Base-by-base conservation (phyloP, 2,888 invertebrate species). In the Fragum whitleyi region DNA sequence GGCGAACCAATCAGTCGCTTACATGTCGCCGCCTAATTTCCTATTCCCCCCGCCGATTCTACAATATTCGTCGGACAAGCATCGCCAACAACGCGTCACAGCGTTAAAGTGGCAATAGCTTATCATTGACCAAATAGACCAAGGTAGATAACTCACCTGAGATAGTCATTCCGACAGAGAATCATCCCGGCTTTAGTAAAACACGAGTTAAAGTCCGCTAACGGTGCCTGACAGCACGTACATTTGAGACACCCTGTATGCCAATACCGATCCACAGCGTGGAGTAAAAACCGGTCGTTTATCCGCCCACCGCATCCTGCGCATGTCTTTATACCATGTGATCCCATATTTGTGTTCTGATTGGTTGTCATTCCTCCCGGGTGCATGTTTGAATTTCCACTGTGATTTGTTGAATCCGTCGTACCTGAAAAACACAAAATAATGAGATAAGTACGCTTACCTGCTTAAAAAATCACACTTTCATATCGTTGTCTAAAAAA, bases 181-280 rank as follows among this genome's bases (percentile, higher is more conserved):
- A 98, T 97, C 97, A 98, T 97, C 92, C 97, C 97, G 87, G 97
- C 96, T 95, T 97, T 97, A 94, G 97, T 97, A 95, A 97, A 98
- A 95, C 98, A 98, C 93, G 97, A 97, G 87, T 96, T 95, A 94
- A 98, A 96, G 94, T 98, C 98, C 92, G 97, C 98, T 89, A 98
- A 95, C 94, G 96, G 96, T 88, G 97, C 96, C 88, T 96, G 96
- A 94, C 98, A 98, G 95, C 96, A 97, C 93, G 97, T 96, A 95
- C 98, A 98, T 95, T 98, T 98, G 92, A 98, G 96, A 95, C 98
- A 98, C 91, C 96, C 96, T 95, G 97, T 97, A 95, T 98, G 98
- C 98, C 98, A 98, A 95, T 97, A 98, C 94, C 97, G 95, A 95
- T 98, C 98, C 94, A 98, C 95, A 90, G 98, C 98, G 95, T 97